phyloP scores from a whole-genome alignment of 2,797 vertebrate species.

The Pitangus sulphuratus region DNA sequence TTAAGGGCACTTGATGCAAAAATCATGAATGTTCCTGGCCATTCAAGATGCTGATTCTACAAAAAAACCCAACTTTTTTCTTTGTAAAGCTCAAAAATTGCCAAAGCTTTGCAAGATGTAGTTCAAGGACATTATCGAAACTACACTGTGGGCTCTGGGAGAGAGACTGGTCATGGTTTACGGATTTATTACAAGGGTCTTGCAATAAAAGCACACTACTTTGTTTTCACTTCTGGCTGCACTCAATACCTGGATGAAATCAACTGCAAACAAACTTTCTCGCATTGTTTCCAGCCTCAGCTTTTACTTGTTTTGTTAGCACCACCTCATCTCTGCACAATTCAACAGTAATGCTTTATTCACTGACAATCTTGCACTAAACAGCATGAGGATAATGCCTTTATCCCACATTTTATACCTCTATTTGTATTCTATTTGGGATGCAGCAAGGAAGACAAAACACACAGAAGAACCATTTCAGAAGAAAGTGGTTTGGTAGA shows the following conservation, averaged over 20 bases:
- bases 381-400: neutral
- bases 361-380: neutral
- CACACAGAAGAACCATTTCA: neutral
- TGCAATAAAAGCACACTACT: neutral
- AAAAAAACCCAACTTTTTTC: neutral
- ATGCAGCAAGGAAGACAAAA: neutral
- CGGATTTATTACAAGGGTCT: neutral
- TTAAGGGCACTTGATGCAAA: neutral
- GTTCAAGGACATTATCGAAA: neutral
- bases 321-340: neutral
- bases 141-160: neutral
- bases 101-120: neutral
- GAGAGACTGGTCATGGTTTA: neutral
- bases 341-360: neutral
- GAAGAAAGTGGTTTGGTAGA: neutral
- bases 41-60: neutral
- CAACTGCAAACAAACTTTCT: neutral
- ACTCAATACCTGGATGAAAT: neutral
- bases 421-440: neutral
- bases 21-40: neutral
- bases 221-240: neutral
- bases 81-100: neutral
- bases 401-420: neutral
- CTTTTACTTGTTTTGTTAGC: neutral
- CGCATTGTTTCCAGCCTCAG: neutral